Conservation (phyloP, 2,113 vertebrate genomes). For the Edolisoma coerulescens region DNA sequence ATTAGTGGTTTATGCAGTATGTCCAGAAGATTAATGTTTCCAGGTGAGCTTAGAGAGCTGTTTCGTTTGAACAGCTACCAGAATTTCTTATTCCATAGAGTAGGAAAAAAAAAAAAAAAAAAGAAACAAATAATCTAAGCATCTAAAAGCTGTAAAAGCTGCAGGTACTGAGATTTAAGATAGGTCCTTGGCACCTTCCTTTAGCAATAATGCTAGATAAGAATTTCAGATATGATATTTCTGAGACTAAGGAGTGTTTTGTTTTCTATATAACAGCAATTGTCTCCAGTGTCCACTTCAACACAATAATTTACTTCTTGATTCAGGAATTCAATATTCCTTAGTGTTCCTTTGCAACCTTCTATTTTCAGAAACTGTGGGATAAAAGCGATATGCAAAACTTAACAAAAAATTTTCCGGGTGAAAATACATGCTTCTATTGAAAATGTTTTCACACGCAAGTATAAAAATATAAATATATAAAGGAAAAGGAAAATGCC, state of each 20-base stretch:
- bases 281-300: neutral
- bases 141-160: neutral
- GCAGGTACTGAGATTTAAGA: neutral
- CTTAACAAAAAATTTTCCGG: neutral
- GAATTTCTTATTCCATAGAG: neutral
- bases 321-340: neutral
- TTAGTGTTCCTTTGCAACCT: neutral
- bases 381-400: neutral
- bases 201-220: neutral
- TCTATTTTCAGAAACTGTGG: neutral
- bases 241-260: neutral
- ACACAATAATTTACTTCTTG: neutral
- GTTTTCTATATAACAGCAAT: neutral
- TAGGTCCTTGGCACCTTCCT: neutral
- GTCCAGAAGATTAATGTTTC: conserved; percentile 34
- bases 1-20: neutral
- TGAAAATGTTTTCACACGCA: neutral
- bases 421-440: neutral
- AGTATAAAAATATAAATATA: neutral
- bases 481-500: neutral
- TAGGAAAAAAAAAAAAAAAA: fast-evolving
- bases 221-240: neutral
- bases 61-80: neutral
- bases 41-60: neutral
- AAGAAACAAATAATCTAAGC: neutral